Evolutionary conservation across 2,888 invertebrate species (phyloP).

Genomic region (Athripsodes cinereus): DNA sequence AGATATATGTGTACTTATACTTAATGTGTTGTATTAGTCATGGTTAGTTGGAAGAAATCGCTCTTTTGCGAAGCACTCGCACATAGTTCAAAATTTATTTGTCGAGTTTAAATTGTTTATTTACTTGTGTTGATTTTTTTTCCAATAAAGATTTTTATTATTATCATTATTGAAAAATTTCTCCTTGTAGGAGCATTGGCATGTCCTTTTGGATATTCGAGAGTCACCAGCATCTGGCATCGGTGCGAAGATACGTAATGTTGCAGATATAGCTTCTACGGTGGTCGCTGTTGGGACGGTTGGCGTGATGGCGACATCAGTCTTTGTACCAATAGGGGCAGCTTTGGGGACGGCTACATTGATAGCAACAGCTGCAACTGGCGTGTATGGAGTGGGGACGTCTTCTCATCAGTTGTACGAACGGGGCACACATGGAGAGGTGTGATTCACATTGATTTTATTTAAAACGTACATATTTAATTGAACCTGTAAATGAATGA

Average conservation of each 20-base stretch:
- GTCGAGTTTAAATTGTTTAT: no score
- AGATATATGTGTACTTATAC: no score
- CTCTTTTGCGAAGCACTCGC: no score
- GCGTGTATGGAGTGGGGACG: constrained; percentile 47
- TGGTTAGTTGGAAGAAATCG: no score
- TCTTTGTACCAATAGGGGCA: constrained; percentile 14
- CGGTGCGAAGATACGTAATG: background rate
- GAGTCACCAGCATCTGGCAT: constrained; percentile 11
- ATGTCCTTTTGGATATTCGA: constrained; percentile 7
- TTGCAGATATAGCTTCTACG: constrained; percentile 9
- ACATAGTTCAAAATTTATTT: no score
- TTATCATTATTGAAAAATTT: no score
- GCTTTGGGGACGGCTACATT: constrained; percentile 36
- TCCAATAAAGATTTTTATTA: no score
- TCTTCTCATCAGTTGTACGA: constrained; percentile 47
- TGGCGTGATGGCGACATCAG: constrained; percentile 8
- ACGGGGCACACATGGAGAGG: constrained; percentile 48
- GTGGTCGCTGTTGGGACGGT: constrained; percentile 9
- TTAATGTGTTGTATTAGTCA: no score
- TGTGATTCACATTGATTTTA: no score
- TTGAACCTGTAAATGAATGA: background rate
- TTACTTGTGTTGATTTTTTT: no score
- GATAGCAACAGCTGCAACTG: constrained; percentile 43
- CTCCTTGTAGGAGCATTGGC: constrained; percentile 6
- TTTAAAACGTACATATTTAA: background rate